Conservation (phyloP, 35 echinoderm and acorn worm genomes). For the Chiridota heheva region DNA sequence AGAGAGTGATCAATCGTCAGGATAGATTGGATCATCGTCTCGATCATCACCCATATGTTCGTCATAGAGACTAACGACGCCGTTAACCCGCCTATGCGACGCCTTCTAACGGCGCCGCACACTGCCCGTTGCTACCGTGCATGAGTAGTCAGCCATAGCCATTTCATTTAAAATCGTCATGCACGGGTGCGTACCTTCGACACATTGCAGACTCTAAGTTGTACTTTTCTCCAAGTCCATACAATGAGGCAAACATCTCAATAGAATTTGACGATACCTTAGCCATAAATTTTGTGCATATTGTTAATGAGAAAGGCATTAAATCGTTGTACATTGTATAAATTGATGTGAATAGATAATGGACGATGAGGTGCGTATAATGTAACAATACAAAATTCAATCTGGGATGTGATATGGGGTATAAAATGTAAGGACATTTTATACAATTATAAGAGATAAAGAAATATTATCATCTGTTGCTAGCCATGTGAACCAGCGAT, state of each 20-base stretch:
- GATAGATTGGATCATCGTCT: constrained; percentile 19
- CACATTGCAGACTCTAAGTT: constrained; percentile 20
- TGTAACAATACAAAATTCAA: no score
- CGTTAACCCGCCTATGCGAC: constrained; percentile 33
- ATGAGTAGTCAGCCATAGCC: constrained; percentile 37
- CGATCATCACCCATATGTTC: constrained; percentile 19
- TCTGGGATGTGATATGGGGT: no score
- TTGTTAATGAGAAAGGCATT: no score
- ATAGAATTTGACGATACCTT: no score
- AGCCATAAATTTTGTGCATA: no score
- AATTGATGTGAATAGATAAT: no score
- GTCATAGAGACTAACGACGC: not conserved
- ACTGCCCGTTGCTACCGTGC: constrained; percentile 25
- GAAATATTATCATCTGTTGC: no score
- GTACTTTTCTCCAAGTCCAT: constrained; percentile 22
- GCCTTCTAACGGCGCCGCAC: constrained; percentile 41
- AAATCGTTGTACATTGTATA: no score
- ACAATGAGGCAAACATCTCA: constrained; percentile 20
- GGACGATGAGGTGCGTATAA: no score
- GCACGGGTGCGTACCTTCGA: constrained; percentile 25
- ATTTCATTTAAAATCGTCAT: constrained; percentile 39
- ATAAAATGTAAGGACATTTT: no score
- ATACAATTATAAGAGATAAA: no score
- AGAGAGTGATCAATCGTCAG: constrained; percentile 43
- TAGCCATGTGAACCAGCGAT: no score